Base-by-base conservation (phyloP, 92 coral and sea anemone genomes). In the Palythoa grandiflora region DNA sequence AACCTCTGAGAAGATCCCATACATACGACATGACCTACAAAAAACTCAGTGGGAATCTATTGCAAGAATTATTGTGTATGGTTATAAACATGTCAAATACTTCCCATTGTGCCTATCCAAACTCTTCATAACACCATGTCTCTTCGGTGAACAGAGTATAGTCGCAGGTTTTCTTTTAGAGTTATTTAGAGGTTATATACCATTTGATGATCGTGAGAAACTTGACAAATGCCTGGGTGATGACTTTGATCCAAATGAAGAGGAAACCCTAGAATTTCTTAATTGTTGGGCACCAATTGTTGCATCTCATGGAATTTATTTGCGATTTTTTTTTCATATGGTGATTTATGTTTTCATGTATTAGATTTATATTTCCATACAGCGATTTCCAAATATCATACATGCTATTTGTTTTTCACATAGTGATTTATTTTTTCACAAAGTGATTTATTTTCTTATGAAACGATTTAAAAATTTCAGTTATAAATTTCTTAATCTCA, bases 51-150 rank as follows among this genome's bases (percentile, higher is more conserved):
- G 90, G 92, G 86, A 91, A 84, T 79, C 89, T 1, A 79, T 91
- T 83, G 94, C 89, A 63, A 68, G 94, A 51, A 77, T 91, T 47
- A 68, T 91, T 88, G 89, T 88, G 19, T 91, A 83, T 88, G 94
- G 92, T 44, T 88, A 79, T 85, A 60, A 35, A 39, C 54, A 38
- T 74, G 84, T 84, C 37, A 55, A 78, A 35, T 91, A 91, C 81
- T 91, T 91, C 55, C 90, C 92, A 65, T 20, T 92, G 44, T 21
- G 47, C 28, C 71, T 86, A 61, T 89, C 94, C 19, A 78, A 80
- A 21, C 83, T 73, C 77, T 85, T 92, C 65, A 15, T 92, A 19
- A 68, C 76, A 51, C 78, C 89, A 51, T 74, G 36, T 48, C 48
- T 75, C 21, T 75, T 75, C 48, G 79, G 79, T 75, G 60, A 75